Base-by-base conservation (phyloP, 2,113 vertebrate species). In the Actinemys pallida region DNA sequence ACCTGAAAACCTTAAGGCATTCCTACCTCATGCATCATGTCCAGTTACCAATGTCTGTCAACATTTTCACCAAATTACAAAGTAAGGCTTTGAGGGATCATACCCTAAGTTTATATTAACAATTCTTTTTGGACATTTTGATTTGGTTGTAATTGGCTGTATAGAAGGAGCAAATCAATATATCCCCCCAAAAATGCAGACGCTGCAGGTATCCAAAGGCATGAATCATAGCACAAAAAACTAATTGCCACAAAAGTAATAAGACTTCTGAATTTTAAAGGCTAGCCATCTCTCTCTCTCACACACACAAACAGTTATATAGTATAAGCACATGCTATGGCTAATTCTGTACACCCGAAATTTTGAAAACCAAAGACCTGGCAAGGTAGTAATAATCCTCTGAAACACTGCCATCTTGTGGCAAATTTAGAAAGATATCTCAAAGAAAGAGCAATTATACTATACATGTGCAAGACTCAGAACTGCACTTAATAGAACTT, bases 371-470 rank as follows among this genome's bases (percentile, higher is more conserved):
- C 72, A 22, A 54, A 27, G 49, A 9, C 39, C 84, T 5, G 75
- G 54, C 2, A 2, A 14, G 1, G 35, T 9, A 54, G 65, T 1
- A 42, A 45, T 1, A 22, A 22, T 90, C 1, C 22, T 87, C 82
- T 19, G 88, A 94, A 42, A 83, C 81, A 84, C 13, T 17, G 95
- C 97, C 97, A 92, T 76, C 97, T 53, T 1, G 93, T 54, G 91
- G 88, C 12, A 2, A 10, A 6, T 53, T 49, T 22, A 22, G 78
- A 75, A 80, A 59, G 20, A 45, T 0, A 72, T 39, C 80, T 75
- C 31, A 91, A 42, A 84, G 57, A 76, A 86, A 78, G 1, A 79
- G 39, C 76, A 57, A 10, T 2, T 5, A 11, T 81, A 57, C 5
- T 20, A 5, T 56, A 45, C 69, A 22, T 45, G 35, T 72, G n/a